Evolutionary conservation across 2,888 invertebrate species (phyloP).

Genomic region (Folsomia manolachei): DNA sequence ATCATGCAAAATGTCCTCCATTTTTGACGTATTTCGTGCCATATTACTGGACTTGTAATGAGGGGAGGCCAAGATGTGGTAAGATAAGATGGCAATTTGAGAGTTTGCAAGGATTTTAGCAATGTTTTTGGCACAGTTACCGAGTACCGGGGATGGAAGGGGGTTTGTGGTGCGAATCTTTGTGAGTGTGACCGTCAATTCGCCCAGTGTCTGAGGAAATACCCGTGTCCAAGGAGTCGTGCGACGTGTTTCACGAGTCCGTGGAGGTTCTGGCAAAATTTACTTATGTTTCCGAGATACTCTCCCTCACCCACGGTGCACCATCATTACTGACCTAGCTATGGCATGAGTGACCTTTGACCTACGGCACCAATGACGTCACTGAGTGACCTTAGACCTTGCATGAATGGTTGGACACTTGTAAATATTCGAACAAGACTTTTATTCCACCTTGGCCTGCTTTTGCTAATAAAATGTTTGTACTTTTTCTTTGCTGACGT

Average conservation of each 20-base stretch:
- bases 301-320: background rate
- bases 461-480: conserved; percentile 8
- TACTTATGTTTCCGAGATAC: conserved; percentile 43
- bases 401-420: too few relatives aligned
- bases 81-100: conserved; percentile 51
- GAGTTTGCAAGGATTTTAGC: background rate
- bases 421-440: too few relatives aligned
- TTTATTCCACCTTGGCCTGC: too few relatives aligned
- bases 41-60: conserved; percentile 82
- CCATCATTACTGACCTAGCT: conserved; percentile 26
- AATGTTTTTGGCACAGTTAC: conserved; percentile 54
- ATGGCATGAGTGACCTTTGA: too few relatives aligned
- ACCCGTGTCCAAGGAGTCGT: conserved; percentile 69
- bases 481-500: background rate
- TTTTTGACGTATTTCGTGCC: conserved; percentile 81
- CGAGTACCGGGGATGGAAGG: conserved; percentile 56
- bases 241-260: conserved; percentile 73
- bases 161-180: conserved; percentile 71
- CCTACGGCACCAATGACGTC: too few relatives aligned
- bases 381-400: too few relatives aligned
- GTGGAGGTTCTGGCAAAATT: conserved; percentile 57
- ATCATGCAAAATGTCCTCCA: conserved; percentile 72
- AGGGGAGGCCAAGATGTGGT: conserved; percentile 73
- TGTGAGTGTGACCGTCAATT: conserved; percentile 80
- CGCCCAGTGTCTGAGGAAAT: conserved; percentile 73